A percentile compares a stretch with the other conserved stretches of the same genome.
These are phyloP conservation scores for Bujurquina vittata DNA, from an alignment of 2,113 vertebrate species.

Conservation along the genomic window DNA sequence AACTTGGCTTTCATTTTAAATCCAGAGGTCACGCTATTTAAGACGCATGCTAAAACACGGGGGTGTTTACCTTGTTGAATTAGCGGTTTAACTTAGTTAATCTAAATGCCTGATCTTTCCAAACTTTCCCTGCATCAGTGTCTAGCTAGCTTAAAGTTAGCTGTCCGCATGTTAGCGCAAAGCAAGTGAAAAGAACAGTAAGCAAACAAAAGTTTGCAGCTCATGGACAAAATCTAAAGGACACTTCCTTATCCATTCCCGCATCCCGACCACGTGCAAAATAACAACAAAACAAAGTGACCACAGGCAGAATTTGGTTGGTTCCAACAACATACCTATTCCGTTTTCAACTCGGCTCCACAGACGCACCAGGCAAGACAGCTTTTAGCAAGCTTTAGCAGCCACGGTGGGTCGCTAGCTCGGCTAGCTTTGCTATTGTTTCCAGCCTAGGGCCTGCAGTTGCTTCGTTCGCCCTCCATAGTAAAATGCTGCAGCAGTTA, in stretches of 20 bases:
- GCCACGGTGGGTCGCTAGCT: constrained; percentile 42
- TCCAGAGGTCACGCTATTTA: neutral
- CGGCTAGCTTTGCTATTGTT: constrained; percentile 72
- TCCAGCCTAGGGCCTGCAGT: constrained; percentile 73
- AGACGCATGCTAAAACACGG: neutral
- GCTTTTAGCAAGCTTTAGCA: constrained; percentile 61
- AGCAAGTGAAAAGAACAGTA: constrained; percentile 11
- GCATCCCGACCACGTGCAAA: constrained; percentile 37
- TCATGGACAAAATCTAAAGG: neutral
- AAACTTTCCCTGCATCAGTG: constrained; percentile 40
- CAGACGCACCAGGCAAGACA: constrained; percentile 17
- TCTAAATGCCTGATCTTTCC: neutral
- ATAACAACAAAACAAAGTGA: constrained; percentile 29
- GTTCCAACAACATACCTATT: constrained; percentile 56
- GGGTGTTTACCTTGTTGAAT: neutral
- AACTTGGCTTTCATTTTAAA: neutral
- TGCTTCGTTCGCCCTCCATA: constrained; percentile 67
- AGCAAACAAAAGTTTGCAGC: constrained; percentile 58
- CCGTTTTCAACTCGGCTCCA: constrained; percentile 45
- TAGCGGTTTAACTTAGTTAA: neutral
- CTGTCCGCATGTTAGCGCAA: constrained; percentile 1
- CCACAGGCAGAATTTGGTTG: constrained; percentile 18
- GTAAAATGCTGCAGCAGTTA: constrained; percentile 1
- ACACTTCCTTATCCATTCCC: neutral
- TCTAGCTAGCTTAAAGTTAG: constrained; percentile 38